Evolutionary conservation across 2,797 vertebrate species (phyloP).

Genomic region (Rousettus madagascariensis): DNA sequence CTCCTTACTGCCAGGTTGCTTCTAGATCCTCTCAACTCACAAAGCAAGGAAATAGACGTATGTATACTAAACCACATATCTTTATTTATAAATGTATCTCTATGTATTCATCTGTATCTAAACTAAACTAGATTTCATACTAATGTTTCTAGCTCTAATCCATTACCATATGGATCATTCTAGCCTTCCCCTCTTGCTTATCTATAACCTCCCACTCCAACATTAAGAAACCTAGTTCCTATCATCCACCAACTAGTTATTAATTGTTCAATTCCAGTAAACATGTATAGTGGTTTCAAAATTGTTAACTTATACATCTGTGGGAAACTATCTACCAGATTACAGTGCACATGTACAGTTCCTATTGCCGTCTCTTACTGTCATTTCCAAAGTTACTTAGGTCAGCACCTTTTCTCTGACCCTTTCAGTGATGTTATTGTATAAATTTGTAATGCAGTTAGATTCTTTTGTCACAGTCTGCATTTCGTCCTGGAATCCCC

Average conservation of each 20-base stretch:
- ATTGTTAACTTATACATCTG: not conserved
- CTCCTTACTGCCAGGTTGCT: not conserved
- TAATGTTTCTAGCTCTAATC: not conserved
- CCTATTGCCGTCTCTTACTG: not conserved
- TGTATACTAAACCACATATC: not conserved
- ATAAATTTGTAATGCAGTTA: not conserved
- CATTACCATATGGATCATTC: not conserved
- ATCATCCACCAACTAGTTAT: not conserved
- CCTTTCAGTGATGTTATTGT: not conserved
- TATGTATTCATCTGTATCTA: not conserved
- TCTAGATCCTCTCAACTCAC: not conserved
- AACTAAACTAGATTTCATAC: not conserved
- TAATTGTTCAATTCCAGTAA: not conserved
- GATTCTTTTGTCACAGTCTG: not conserved
- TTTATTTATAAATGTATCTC: not conserved
- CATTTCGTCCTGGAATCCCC: not conserved
- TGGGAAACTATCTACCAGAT: not conserved
- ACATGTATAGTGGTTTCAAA: not conserved
- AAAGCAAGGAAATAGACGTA: not conserved
- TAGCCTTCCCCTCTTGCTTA: not conserved
- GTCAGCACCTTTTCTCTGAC: conserved; percentile 10
- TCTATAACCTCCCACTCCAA: not conserved
- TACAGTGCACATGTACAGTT: not conserved
- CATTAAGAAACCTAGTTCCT: not conserved
- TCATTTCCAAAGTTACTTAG: not conserved